phyloP scores from a whole-genome alignment of 2,113 vertebrate species.

The Microcebus lehilahytsara region DNA sequence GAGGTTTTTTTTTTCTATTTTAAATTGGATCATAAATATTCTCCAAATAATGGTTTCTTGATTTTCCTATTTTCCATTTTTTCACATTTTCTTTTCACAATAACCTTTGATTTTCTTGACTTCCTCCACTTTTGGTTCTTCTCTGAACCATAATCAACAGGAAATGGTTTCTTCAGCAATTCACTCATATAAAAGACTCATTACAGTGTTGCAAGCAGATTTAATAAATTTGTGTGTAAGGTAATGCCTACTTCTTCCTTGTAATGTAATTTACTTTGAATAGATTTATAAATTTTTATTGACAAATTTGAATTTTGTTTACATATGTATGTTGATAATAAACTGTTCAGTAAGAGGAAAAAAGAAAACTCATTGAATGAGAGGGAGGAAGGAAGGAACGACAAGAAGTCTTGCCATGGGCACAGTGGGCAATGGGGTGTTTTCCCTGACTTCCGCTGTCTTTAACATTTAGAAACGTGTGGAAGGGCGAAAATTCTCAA shows the following conservation, averaged over 20 bases:
- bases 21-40: background rate
- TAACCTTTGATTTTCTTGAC: background rate
- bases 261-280: background rate
- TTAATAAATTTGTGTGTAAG: background rate
- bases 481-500: background rate
- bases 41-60: background rate
- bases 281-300: background rate
- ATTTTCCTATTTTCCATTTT: background rate
- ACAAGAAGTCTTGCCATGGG: background rate
- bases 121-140: background rate
- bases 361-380: background rate
- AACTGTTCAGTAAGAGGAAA: background rate
- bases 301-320: background rate
- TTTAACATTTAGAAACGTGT: background rate
- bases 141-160: background rate
- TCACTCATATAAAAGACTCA: background rate
- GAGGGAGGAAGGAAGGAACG: background rate
- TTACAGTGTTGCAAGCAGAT: background rate
- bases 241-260: background rate
- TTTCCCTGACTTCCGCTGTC: background rate
- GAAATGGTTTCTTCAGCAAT: background rate
- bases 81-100: conserved; percentile 8
- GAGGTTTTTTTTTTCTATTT: background rate
- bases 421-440: background rate
- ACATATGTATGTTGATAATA: background rate